phyloP scores from a whole-genome alignment of 30 jellyfish, hydroid and myxozoan species.

The Turritopsis dohrnii region DNA sequence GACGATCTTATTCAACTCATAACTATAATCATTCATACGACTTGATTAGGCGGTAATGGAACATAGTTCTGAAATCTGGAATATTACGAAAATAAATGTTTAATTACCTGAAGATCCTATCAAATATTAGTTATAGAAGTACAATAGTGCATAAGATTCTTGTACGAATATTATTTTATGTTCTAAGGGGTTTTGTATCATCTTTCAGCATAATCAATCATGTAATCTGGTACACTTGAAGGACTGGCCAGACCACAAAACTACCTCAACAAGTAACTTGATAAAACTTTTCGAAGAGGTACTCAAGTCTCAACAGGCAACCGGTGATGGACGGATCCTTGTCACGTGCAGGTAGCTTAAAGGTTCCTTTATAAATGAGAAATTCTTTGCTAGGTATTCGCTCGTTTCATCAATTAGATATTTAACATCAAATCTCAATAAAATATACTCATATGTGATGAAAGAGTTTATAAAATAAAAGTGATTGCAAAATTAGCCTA shows the following conservation, averaged over 20 bases:
- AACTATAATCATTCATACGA: too few relatives aligned
- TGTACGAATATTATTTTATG: background rate
- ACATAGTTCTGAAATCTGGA: too few relatives aligned
- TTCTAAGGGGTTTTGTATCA: too few relatives aligned
- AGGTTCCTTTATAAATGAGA: background rate
- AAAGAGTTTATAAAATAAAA: too few relatives aligned
- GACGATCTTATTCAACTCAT: background rate
- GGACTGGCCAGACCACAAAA: slow-evolving; percentile 20
- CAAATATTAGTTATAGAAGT: too few relatives aligned
- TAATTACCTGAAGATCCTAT: too few relatives aligned
- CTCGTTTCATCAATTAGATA: background rate
- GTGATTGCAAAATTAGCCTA: too few relatives aligned
- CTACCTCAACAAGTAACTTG: background rate
- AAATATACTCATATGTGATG: too few relatives aligned
- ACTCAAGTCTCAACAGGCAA: slow-evolving; percentile 18
- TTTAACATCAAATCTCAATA: too few relatives aligned
- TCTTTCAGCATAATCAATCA: background rate
- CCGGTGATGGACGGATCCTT: slow-evolving; percentile 16
- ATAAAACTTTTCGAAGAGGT: slow-evolving; percentile 13
- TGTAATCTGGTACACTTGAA: background rate
- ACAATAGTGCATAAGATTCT: too few relatives aligned
- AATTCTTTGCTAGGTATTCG: background rate
- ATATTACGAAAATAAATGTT: too few relatives aligned
- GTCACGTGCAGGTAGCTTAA: slow-evolving; percentile 25
- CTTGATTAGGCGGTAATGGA: too few relatives aligned